Conservation (phyloP, 2,888 invertebrate genomes). For the Cybosia mesomella region DNA sequence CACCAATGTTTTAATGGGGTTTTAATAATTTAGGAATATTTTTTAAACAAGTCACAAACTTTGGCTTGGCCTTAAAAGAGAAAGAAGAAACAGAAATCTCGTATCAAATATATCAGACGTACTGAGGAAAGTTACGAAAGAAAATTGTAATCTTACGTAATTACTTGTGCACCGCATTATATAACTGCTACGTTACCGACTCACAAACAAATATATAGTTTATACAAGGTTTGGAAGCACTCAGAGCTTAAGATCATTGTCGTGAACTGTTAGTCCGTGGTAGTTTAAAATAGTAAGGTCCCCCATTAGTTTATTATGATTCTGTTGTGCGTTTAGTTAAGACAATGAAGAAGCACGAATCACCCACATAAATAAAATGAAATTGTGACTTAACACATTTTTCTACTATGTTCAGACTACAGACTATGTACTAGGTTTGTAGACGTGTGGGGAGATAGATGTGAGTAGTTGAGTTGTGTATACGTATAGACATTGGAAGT, state of each 20-base stretch:
- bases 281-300: conserved; percentile 12
- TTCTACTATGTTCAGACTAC: conserved; percentile 32
- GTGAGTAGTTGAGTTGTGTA: conserved; percentile 43
- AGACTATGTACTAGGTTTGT: conserved; percentile 40
- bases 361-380: conserved; percentile 16
- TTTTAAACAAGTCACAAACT: no score
- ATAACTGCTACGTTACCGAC: no score
- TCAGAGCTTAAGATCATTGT: conserved; percentile 18
- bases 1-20: no score
- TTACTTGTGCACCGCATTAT: no score
- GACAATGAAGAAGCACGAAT: conserved; percentile 24
- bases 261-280: neutral
- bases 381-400: conserved; percentile 14
- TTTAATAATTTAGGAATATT: no score
- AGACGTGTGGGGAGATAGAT: conserved; percentile 29
- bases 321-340: conserved; percentile 19
- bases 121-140: no score
- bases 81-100: no score
- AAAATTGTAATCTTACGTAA: no score
- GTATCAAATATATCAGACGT: no score
- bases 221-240: neutral
- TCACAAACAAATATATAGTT: no score
- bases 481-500: conserved; percentile 43
- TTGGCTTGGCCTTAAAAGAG: no score
- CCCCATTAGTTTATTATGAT: conserved; percentile 24